Conservation (phyloP, 2,113 vertebrate genomes). For the Hystrix cristata region DNA sequence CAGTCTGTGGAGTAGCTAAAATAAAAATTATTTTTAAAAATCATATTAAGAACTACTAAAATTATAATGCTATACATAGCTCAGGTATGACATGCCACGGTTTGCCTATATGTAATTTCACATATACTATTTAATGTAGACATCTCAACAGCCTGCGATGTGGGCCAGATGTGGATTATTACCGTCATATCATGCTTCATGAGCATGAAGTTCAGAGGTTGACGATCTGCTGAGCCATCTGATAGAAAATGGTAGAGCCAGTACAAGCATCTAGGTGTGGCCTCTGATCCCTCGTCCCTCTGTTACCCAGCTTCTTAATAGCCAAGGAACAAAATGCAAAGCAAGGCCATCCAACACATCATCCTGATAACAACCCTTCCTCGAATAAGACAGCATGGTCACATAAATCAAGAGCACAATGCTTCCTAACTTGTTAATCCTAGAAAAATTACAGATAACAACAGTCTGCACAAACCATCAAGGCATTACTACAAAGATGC, state of each 20-base stretch:
- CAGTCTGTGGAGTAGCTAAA: not conserved
- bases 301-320: not conserved
- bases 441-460: not conserved
- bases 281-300: not conserved
- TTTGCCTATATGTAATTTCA: not conserved
- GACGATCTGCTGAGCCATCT: not conserved
- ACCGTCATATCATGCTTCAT: not conserved
- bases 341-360: not conserved
- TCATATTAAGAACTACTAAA: not conserved
- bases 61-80: not conserved
- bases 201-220: not conserved
- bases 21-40: not conserved
- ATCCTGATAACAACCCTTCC: not conserved
- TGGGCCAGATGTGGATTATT: not conserved
- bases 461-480: not conserved
- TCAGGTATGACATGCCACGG: not conserved
- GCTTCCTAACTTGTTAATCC: not conserved
- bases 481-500: not conserved
- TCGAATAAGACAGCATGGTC: not conserved
- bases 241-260: too few relatives aligned
- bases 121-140: too few relatives aligned
- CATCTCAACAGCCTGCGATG: not conserved
- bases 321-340: not conserved
- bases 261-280: not conserved
- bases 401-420: not conserved